Evolutionary conservation across 53 echinoderm and acorn worm genomes (phyloP), one percentile per base, ranked within the genome.

Genomic region (Temnopleurus reevesii): DNA sequence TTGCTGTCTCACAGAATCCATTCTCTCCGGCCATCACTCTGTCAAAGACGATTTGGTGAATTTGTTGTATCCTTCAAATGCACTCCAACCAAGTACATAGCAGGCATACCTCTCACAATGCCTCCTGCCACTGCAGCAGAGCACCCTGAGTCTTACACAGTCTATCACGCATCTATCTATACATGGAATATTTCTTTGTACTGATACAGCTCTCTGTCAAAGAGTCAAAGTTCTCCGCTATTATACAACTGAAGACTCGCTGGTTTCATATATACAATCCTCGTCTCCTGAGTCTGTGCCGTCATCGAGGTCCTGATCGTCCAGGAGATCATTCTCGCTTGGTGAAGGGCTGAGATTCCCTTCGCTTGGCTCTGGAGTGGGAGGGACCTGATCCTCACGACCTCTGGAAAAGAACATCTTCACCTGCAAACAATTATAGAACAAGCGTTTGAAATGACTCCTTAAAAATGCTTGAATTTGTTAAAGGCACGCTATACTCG

Each of bases 261-360:
- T 71, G 34, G 71, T 87, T 87, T 87, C 53, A n/a, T 87, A 87
- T 31, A 87, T 87, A 61, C 59, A 45, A 47, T 87, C 88, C 19
- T 87, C 88, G 30, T 87, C 88, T 8, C 51, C 65, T 1, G 63
- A 61, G 54, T 87, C 88, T 19, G 65, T 53, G 2, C 47, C 65
- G 9, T 64, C 65, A 17, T 46, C 46, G 41, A 60, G 45, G 53
- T 87, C 71, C 28, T 86, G 46, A n/a, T 86, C 84, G 35, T 96
- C 94, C 10, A 96, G 91, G 45, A 96, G 89, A 53, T 96, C 96
- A 43, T 94, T 94, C 56, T 94, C 92, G 81, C 96, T 96, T 17
- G 84, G 89, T 34, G 92, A 92, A 17, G 96, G 96, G 53, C 95
- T 95, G 34, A 91, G 59, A 84, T 84, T 93, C 13, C 89, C 90